Evolutionary conservation across 2,888 invertebrate species (phyloP).

Genomic region (Chesias legatella): DNA sequence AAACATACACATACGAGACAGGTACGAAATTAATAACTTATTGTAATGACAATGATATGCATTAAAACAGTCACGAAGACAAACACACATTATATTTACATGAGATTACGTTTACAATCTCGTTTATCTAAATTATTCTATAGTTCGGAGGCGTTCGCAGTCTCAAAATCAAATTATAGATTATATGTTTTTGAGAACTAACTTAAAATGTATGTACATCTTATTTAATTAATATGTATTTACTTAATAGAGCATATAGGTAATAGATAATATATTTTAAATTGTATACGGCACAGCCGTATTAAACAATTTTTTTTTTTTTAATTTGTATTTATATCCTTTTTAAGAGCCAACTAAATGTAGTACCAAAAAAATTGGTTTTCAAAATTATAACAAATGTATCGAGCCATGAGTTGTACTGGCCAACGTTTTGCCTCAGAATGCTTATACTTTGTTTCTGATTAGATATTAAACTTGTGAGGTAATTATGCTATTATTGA

Average conservation of each 20-base stretch:
- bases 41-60: conserved; percentile 37
- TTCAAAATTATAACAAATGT: no score
- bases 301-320: no score
- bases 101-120: conserved; percentile 18
- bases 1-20: conserved; percentile 31
- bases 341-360: no score
- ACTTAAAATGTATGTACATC: no score
- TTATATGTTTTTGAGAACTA: conserved; percentile 13
- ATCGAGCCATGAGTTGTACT: no score
- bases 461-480: no score
- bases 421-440: no score
- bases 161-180: conserved; percentile 28
- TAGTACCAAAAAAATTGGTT: no score
- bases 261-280: conserved; percentile 1
- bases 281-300: conserved; percentile 12
- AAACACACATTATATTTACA: conserved; percentile 25
- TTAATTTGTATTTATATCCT: no score
- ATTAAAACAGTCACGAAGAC: conserved; percentile 26
- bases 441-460: no score
- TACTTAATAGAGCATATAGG: conserved; percentile 1
- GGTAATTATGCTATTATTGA: no score
- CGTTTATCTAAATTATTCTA: conserved; percentile 6
- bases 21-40: conserved; percentile 33
- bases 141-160: conserved; percentile 28
- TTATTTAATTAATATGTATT: conserved; percentile 1